phyloP scores from a whole-genome alignment of 2,888 invertebrate species.

The Athalia circularis region DNA sequence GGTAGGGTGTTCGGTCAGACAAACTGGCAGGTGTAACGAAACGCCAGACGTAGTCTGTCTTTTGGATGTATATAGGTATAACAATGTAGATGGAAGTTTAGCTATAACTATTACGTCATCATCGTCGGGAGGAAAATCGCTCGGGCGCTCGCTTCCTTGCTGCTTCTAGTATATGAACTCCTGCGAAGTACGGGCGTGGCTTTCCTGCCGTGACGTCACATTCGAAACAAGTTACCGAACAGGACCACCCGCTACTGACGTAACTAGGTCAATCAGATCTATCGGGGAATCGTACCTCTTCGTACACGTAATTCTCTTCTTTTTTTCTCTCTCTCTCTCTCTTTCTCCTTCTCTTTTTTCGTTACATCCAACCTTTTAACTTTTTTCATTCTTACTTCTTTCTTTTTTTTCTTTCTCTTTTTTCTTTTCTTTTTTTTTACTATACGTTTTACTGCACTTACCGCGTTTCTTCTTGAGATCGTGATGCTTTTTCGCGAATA shows the following conservation, averaged over 20 bases:
- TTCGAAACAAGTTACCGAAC: neutral
- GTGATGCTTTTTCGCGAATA: too few species aligned
- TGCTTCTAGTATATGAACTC: too few species aligned
- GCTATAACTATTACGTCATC: too few species aligned
- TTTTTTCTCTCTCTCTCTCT: neutral
- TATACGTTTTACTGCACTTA: neutral
- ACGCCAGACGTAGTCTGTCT: too few species aligned
- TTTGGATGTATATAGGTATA: too few species aligned
- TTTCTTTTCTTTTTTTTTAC: neutral
- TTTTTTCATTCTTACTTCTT: neutral
- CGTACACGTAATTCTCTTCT: neutral
- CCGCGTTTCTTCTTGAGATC: too few species aligned
- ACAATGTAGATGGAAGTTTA: too few species aligned
- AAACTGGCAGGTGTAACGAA: too few species aligned
- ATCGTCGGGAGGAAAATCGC: too few species aligned
- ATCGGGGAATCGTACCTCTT: neutral
- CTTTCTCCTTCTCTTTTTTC: conserved; percentile 1
- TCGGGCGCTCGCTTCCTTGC: too few species aligned
- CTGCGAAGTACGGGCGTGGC: conserved; percentile 24
- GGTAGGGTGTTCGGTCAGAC: too few species aligned
- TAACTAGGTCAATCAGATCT: conserved; percentile 39
- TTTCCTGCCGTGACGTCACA: conserved; percentile 32
- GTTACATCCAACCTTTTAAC: neutral
- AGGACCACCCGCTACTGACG: conserved; percentile 25
- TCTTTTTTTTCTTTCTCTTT: conserved; percentile 31